These are phyloP conservation scores for Byasa hedistus DNA, from an alignment of 2,888 invertebrate genomes.

Conservation along the genomic window DNA sequence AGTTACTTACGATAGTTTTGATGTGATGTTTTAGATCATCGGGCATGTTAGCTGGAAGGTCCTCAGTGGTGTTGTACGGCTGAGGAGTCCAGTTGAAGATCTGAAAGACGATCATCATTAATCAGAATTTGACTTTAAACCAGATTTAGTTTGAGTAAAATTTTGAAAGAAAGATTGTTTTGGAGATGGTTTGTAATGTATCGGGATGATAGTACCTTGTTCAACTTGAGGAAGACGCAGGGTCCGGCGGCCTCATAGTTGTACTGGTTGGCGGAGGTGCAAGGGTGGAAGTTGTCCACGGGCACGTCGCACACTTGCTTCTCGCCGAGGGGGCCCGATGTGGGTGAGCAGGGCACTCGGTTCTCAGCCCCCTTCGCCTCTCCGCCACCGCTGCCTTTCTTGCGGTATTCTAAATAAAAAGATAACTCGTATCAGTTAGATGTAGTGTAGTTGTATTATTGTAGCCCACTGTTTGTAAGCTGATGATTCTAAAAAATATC, in stretches of 20 bases:
- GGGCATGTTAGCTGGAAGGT: constrained; percentile 87
- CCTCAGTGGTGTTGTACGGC: constrained; percentile 85
- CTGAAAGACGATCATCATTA: constrained; percentile 68
- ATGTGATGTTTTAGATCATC: constrained; percentile 87
- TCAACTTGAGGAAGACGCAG: constrained; percentile 97
- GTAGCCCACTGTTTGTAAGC: no score
- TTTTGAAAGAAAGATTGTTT: not conserved
- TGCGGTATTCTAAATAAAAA: constrained; percentile 62
- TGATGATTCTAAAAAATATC: no score
- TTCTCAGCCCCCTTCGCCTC: constrained; percentile 77
- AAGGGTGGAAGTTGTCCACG: constrained; percentile 85
- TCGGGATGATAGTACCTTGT: constrained; percentile 84
- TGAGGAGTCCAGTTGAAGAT: constrained; percentile 93
- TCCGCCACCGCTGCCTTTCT: constrained; percentile 70
- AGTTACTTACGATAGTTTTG: constrained; percentile 63
- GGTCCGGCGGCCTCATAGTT: constrained; percentile 93
- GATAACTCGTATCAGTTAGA: no score
- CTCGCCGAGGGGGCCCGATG: constrained; percentile 78
- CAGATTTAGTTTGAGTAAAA: not conserved
- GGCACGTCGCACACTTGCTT: constrained; percentile 92
- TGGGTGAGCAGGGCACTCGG: constrained; percentile 83
- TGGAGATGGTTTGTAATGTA: no score
- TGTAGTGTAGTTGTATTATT: no score
- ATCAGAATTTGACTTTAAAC: no score
- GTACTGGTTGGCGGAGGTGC: constrained; percentile 88